These are phyloP conservation scores for Nibea coibor DNA, from an alignment of 2,113 vertebrate species.

Conservation along the genomic window DNA sequence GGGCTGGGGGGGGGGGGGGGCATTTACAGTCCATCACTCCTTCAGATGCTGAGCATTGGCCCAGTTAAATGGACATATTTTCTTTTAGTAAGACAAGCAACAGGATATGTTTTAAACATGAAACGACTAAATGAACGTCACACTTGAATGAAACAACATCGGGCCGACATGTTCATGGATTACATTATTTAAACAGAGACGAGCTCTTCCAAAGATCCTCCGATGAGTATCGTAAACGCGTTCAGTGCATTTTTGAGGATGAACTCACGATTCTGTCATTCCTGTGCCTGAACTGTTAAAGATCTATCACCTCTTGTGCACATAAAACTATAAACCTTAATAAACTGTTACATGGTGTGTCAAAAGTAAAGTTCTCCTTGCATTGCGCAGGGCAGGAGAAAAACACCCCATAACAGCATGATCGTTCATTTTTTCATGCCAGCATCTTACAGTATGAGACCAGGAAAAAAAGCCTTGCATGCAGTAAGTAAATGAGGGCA, in stretches of 20 bases:
- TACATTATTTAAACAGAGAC: no score
- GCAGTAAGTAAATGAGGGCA: not conserved
- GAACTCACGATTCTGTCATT: not conserved
- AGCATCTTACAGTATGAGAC: not conserved
- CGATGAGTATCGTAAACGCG: not conserved
- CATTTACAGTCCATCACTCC: not conserved
- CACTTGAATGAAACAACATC: not conserved
- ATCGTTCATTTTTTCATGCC: not conserved
- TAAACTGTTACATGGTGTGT: not conserved
- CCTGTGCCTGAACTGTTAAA: not conserved
- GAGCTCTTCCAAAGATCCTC: not conserved
- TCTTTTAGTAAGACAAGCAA: not conserved
- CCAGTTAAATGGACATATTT: not conserved
- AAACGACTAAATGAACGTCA: not conserved
- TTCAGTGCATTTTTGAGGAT: not conserved
- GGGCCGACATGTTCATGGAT: not conserved
- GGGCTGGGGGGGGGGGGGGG: no score
- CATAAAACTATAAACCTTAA: not conserved
- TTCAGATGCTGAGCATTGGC: not conserved
- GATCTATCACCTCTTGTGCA: not conserved
- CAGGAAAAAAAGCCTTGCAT: not conserved
- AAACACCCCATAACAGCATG: no score
- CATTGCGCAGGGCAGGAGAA: not conserved
- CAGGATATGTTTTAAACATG: not conserved
- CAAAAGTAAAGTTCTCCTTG: not conserved